Conservation (phyloP, 2,113 vertebrate species). For the Strix uralensis region DNA sequence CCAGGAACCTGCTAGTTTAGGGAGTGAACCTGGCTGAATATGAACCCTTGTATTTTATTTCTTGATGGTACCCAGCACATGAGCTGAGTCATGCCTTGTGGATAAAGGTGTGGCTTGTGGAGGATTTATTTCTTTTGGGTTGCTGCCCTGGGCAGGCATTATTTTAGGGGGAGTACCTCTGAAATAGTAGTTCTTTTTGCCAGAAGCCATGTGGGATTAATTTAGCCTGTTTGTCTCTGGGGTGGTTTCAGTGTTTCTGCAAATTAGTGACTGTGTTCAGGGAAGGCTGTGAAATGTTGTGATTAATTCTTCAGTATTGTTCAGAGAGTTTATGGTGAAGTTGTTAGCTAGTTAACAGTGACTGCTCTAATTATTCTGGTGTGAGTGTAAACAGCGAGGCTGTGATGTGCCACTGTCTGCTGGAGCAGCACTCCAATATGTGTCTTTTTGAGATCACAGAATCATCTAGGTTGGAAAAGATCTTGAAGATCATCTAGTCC, state of each 20-base stretch:
- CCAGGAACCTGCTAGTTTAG: neutral
- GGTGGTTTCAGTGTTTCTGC: neutral
- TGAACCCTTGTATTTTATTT: neutral
- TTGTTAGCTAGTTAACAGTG: conserved; percentile 41
- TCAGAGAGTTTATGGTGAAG: neutral
- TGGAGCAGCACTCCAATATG: neutral
- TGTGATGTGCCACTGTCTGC: neutral
- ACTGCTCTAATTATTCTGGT: conserved; percentile 34
- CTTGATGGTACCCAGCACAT: neutral
- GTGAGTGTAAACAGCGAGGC: conserved; percentile 9
- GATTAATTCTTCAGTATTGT: conserved; percentile 12
- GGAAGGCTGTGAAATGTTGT: neutral
- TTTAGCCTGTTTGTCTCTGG: neutral
- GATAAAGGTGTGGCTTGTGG: conserved; percentile 21
- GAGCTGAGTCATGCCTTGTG: conserved; percentile 21
- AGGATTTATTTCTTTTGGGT: conserved; percentile 15
- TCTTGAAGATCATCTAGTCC: no score
- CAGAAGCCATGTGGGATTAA: neutral
- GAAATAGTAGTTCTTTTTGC: neutral
- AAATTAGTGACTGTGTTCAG: neutral
- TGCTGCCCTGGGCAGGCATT: neutral
- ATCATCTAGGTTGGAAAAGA: no score
- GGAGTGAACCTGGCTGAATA: neutral
- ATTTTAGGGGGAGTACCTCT: neutral
- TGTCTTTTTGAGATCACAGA: neutral